These are phyloP conservation scores for Gasterosteus aculeatus DNA, from an alignment of 2,113 vertebrate species.

Conservation along the genomic window DNA sequence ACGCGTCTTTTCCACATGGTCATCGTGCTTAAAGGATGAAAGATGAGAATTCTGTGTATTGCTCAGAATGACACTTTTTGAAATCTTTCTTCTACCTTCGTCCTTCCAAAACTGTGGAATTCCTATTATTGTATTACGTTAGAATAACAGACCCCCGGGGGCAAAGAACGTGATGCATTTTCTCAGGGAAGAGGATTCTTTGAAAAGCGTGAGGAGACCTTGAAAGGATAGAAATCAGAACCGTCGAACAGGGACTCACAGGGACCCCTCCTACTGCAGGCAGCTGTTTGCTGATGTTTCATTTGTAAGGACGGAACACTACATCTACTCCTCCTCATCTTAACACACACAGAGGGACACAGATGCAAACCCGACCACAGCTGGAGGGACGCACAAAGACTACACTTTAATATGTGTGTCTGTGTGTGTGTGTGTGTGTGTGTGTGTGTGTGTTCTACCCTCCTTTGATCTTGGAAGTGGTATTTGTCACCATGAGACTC, in stretches of 20 bases:
- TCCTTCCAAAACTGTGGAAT: neutral
- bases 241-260: neutral
- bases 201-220: neutral
- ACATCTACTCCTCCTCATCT: neutral
- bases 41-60: neutral
- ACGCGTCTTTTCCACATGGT: conserved; percentile 11
- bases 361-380: conserved; percentile 57
- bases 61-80: neutral
- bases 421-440: conserved; percentile 15
- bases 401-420: neutral
- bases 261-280: conserved; percentile 1
- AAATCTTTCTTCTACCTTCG: neutral
- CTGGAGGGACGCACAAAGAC: conserved; percentile 16
- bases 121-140: neutral
- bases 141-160: neutral
- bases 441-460: conserved; percentile 12
- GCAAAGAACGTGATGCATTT: neutral
- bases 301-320: conserved; percentile 32
- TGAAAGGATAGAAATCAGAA: neutral
- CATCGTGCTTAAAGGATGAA: neutral
- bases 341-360: conserved; percentile 42
- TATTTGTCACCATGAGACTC: neutral
- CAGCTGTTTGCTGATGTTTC: neutral
- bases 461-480: conserved; percentile 35
- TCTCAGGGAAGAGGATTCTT: neutral